These are phyloP conservation scores for Nipponia nippon DNA, from an alignment of 2,113 vertebrate species.

Conservation along the genomic window DNA sequence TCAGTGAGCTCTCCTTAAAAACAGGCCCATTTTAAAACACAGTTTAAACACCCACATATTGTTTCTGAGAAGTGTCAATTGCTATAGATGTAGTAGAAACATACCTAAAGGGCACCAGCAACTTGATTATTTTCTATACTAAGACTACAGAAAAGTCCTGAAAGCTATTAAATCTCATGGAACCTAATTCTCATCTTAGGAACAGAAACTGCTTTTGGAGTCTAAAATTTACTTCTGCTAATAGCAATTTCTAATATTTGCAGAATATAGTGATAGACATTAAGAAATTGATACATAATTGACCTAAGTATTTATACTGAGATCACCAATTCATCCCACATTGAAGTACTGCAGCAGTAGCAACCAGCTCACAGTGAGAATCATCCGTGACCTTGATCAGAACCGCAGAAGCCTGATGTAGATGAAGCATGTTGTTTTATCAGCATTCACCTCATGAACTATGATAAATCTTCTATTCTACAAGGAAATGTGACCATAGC, in stretches of 20 bases:
- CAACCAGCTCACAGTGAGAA: background rate
- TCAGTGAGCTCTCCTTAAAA: background rate
- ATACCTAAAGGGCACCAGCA: background rate
- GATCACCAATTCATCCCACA: background rate
- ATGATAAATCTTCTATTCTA: rapidly evolving
- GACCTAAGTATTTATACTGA: background rate
- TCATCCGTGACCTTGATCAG: background rate
- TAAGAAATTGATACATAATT: background rate
- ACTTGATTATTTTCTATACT: too few relatives aligned
- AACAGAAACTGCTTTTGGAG: background rate
- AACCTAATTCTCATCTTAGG: background rate
- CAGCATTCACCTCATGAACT: background rate
- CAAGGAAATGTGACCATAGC: rapidly evolving
- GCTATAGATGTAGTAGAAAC: background rate
- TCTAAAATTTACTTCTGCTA: background rate
- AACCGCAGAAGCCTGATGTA: background rate
- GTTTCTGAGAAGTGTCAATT: background rate
- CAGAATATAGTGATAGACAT: background rate
- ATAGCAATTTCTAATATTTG: background rate
- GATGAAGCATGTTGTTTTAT: too few relatives aligned
- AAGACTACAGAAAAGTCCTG: background rate
- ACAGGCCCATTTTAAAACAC: too few relatives aligned
- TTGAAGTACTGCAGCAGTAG: background rate
- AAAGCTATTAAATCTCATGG: background rate
- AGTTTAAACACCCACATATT: background rate